These are phyloP conservation scores for Gonioctena quinquepunctata DNA, from an alignment of 1,140 invertebrate genomes.

Conservation along the genomic window DNA sequence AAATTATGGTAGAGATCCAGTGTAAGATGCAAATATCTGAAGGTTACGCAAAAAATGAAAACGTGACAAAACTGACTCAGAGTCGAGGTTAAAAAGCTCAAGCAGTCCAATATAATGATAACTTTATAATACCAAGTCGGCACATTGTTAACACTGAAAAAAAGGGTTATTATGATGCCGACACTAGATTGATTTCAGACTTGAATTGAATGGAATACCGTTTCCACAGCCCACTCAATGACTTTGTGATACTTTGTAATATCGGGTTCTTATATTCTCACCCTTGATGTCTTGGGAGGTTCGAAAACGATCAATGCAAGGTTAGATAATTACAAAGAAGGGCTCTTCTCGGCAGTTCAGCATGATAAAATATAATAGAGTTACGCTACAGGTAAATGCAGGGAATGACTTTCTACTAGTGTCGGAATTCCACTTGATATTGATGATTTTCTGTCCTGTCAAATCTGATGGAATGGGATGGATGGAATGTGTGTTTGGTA, in stretches of 20 bases:
- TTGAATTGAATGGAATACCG: neutral
- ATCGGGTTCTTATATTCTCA: neutral
- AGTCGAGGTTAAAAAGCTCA: neutral
- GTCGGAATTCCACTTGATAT: neutral
- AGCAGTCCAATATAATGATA: neutral
- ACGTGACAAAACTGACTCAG: neutral
- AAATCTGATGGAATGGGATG: neutral
- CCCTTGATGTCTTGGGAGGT: neutral
- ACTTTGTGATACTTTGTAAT: neutral
- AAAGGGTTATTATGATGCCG: no score
- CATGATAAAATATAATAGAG: neutral
- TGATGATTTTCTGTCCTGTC: neutral
- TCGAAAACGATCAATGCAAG: neutral
- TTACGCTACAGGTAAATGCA: neutral
- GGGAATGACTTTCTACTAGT: neutral
- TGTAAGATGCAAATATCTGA: neutral
- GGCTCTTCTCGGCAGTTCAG: neutral
- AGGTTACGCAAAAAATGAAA: neutral
- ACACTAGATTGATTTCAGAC: no score
- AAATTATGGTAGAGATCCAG: no score
- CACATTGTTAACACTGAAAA: no score
- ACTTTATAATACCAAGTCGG: neutral
- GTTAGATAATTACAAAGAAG: neutral
- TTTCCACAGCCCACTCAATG: neutral
- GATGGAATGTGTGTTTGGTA: no score